Evolutionary conservation across 2,888 invertebrate species (phyloP).

Genomic region (Empis livida): DNA sequence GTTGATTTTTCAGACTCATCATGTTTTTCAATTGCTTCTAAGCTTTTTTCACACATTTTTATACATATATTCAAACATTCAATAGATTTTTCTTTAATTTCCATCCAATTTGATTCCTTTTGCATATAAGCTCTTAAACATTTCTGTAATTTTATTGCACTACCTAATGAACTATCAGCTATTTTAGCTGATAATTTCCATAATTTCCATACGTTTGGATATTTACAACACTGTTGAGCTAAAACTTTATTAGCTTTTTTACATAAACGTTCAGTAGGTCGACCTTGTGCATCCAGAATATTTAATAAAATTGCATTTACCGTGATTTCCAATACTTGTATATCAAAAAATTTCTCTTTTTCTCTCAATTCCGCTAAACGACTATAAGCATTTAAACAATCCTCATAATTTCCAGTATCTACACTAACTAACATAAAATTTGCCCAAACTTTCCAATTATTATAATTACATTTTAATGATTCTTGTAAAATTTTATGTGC

Average conservation of each 20-base stretch:
- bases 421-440: constrained; percentile 80
- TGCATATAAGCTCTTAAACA: constrained; percentile 64
- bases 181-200: constrained; percentile 75
- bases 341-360: constrained; percentile 63
- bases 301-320: constrained; percentile 55
- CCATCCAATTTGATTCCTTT: constrained; percentile 42
- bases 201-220: constrained; percentile 54
- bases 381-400: constrained; percentile 74
- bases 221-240: constrained; percentile 31
- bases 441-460: constrained; percentile 91
- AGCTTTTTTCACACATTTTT: constrained; percentile 44
- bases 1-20: constrained; percentile 39
- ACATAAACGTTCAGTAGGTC: constrained; percentile 32
- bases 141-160: constrained; percentile 60
- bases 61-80: constrained; percentile 49
- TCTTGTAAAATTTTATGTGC: constrained; percentile 79
- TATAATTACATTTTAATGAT: constrained; percentile 81
- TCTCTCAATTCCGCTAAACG: constrained; percentile 66
- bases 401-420: constrained; percentile 74
- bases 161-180: constrained; percentile 42
- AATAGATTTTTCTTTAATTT: constrained; percentile 43
- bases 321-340: constrained; percentile 59
- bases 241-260: constrained; percentile 27
- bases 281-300: constrained; percentile 46
- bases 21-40: constrained; percentile 39